Conservation (phyloP, 2,797 vertebrate genomes). For the Enteromius thamalakanensis region DNA sequence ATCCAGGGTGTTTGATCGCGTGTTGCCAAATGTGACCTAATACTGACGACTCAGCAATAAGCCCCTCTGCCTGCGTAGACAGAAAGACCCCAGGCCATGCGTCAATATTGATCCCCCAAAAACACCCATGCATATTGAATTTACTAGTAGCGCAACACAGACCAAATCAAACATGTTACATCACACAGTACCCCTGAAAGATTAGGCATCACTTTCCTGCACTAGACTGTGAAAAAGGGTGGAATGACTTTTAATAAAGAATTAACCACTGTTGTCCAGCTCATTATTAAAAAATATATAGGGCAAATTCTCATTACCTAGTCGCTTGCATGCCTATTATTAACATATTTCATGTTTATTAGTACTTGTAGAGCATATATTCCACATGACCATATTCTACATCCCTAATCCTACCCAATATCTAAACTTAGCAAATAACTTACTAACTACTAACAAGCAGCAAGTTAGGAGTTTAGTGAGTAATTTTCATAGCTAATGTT, state of each 20-base stretch:
- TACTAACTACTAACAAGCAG: neutral
- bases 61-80: constrained; percentile 26
- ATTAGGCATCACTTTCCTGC: constrained; percentile 22
- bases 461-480: neutral
- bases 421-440: neutral
- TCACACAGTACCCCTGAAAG: constrained; percentile 29
- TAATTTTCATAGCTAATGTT: neutral
- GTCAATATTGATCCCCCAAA: constrained; percentile 47
- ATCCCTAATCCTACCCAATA: neutral
- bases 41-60: constrained; percentile 40
- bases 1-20: constrained; percentile 2
- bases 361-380: neutral
- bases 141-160: constrained; percentile 30
- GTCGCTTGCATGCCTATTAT: neutral
- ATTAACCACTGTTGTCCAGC: neutral
- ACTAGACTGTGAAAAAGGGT: neutral
- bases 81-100: constrained; percentile 40
- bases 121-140: constrained; percentile 24
- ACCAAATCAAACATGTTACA: constrained; percentile 24
- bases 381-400: neutral
- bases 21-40: constrained; percentile 33
- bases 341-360: neutral
- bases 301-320: neutral
- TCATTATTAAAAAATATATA: neutral
- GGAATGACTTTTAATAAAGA: neutral